A percentile compares a stretch with the other conserved stretches of the same genome.
Conservation (phyloP, 2,888 invertebrate genomes). For the Latrodectus elegans region DNA sequence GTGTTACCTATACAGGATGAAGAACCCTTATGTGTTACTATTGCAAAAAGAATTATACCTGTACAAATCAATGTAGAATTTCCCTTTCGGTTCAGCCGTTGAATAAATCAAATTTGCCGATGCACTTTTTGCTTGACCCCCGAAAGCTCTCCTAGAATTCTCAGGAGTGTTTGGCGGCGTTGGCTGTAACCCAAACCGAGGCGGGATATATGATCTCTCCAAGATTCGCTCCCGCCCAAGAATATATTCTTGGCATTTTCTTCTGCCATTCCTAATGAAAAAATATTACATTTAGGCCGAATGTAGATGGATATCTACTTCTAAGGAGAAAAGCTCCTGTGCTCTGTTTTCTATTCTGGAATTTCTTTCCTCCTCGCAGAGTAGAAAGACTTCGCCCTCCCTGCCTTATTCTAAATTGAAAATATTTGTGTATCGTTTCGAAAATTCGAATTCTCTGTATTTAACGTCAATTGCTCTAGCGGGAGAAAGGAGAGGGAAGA, state of each 20-base stretch:
- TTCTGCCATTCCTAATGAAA: conserved; percentile 55
- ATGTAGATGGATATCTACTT: conserved; percentile 51
- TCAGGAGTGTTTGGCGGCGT: conserved; percentile 45
- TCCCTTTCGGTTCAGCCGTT: background rate
- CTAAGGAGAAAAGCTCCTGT: background rate
- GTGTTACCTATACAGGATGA: no score
- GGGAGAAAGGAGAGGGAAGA: background rate
- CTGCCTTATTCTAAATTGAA: background rate
- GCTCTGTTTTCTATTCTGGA: background rate
- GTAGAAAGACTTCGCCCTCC: background rate
- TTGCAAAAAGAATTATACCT: no score
- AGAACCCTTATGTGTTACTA: no score
- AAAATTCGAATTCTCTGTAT: background rate
- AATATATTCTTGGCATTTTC: conserved; percentile 24
- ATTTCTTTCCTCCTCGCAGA: no score
- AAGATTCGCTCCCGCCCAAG: background rate
- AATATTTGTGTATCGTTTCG: background rate
- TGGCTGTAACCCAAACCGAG: background rate
- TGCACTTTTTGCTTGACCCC: conserved; percentile 3
- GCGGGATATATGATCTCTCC: conserved; percentile 54
- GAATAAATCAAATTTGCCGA: background rate
- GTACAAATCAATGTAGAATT: no score
- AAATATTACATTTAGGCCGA: conserved; percentile 62
- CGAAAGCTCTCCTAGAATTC: conserved; percentile 14
- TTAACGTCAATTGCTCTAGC: background rate